Conservation (phyloP, 2,888 invertebrate species). For the Anodontia alba region DNA sequence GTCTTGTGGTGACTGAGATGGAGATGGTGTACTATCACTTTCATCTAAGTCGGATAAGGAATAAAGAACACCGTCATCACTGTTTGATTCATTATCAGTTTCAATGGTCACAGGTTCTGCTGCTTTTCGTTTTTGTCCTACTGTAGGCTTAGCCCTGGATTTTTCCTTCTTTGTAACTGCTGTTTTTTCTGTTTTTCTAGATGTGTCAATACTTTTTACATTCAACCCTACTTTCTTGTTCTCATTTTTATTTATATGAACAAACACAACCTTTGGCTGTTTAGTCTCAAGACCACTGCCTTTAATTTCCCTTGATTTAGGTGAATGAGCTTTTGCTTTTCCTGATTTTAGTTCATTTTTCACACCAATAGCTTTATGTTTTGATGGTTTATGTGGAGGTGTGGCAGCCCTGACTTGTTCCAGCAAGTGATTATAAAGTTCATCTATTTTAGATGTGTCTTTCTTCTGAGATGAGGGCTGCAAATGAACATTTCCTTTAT, state of each 20-base stretch:
- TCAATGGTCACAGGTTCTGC: conserved; percentile 14
- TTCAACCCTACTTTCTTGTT: neutral
- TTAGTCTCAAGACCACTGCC: neutral
- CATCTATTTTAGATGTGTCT: conserved; percentile 3
- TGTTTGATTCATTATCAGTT: conserved; percentile 41
- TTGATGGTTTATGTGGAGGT: neutral
- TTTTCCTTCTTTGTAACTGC: conserved; percentile 9
- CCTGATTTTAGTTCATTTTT: conserved; percentile 11
- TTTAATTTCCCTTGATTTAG: neutral
- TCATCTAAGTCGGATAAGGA: conserved; percentile 54
- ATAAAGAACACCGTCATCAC: conserved; percentile 72
- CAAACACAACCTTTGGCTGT: neutral
- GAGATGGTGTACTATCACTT: neutral
- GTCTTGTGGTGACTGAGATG: neutral
- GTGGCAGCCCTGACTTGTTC: conserved; percentile 11
- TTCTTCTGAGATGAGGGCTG: neutral
- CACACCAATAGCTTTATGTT: neutral
- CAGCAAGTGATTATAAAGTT: neutral
- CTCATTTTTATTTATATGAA: neutral
- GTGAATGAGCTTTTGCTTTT: neutral
- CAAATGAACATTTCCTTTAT: neutral
- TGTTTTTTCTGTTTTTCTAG: neutral
- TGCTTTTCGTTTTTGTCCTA: neutral
- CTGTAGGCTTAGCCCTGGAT: neutral
- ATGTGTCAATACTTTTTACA: neutral